Evolutionary conservation across 2,888 invertebrate species (phyloP), one percentile per base, ranked within the genome.

Genomic region (Ormyrus nitidulus): DNA sequence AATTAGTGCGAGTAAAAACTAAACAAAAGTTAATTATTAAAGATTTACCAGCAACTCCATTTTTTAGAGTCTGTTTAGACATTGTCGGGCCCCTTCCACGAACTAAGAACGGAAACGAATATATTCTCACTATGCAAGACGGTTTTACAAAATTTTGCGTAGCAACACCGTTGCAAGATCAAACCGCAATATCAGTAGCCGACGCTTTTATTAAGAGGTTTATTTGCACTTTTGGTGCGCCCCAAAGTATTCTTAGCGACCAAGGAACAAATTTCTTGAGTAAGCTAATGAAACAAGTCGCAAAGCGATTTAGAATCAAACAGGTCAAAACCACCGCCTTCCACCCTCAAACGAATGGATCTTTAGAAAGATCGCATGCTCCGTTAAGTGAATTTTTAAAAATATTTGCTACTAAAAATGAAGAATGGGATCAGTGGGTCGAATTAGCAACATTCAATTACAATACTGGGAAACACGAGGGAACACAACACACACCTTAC

Each of bases 41-140:
- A 0, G 82, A 74, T 58, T 73, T 76, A 46, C 73, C 74, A 44
- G 48, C 51, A 8, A 49, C 48, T n/a, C 77, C 65, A 49, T 80
- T 82, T 51, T 72, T 76, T 6, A 72, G 64, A 72, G 49, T 79
- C 7, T 11, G 77, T 0, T 34, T 81, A 10, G 83, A 83, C 56
- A 77, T 81, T 2, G 83, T 83, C 6, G 83, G 83, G 10, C 82
- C 82, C 0, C 49, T 83, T 13, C 72, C 78, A 13, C 48, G 11
- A 9, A 79, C 83, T 9, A n/a, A 19, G 6, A 46, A 59, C 11
- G 81, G 73, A 4, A 85, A 85, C 19, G 56, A 68, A 19, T 86
- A 85, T 46, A 74, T 81, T 6, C 49, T 82, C 0, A 82, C 76
- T 0, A 81, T 78, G 11, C 78, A 78, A 64, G 78, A 78, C 6